phyloP scores from a whole-genome alignment of 2,888 invertebrate genomes.

The Heliothis peltigera region DNA sequence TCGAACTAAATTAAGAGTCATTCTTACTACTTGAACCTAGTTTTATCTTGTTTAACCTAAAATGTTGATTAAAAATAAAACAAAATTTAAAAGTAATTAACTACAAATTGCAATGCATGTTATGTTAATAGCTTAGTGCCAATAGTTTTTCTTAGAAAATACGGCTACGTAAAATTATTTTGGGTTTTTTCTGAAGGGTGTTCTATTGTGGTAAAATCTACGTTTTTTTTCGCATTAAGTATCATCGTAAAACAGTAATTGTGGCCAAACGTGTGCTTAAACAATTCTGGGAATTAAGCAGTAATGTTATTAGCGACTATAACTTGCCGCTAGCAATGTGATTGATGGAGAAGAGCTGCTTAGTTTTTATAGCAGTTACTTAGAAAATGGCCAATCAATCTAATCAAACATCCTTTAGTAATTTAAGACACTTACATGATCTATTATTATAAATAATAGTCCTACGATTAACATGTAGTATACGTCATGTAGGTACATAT shows the following conservation, averaged over 20 bases:
- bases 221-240: slow-evolving; percentile 15
- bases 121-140: too few species aligned
- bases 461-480: background rate
- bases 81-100: background rate
- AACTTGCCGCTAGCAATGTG: slow-evolving; percentile 15
- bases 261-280: slow-evolving; percentile 16
- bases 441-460: slow-evolving; percentile 3
- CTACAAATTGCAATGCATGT: background rate
- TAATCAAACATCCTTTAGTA: background rate
- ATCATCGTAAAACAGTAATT: slow-evolving; percentile 3
- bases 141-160: background rate
- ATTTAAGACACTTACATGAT: background rate
- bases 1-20: background rate
- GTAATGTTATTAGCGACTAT: slow-evolving; percentile 11
- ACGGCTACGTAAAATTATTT: background rate
- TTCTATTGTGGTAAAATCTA: background rate
- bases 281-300: slow-evolving; percentile 43
- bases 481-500: background rate
- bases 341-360: slow-evolving; percentile 19
- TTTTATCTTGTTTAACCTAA: background rate
- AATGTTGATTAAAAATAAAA: background rate
- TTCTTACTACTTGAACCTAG: background rate
- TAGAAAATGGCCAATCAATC: slow-evolving; percentile 17
- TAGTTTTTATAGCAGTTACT: slow-evolving; percentile 10
- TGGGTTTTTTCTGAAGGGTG: background rate